Conservation (phyloP, 2,797 vertebrate species). For the Paguma larvata region DNA sequence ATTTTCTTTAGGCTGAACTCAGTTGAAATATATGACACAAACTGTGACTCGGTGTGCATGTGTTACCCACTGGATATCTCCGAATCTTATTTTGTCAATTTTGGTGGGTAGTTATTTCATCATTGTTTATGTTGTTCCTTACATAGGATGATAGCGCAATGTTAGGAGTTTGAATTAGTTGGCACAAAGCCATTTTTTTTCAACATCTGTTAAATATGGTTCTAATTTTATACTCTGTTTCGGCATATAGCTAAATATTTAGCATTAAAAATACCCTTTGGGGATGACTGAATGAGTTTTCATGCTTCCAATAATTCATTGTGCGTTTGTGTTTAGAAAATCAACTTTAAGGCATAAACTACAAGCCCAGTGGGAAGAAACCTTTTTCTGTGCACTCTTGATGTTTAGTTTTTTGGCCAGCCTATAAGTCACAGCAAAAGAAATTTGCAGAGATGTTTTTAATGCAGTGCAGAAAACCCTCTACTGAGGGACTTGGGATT, state of each 20-base stretch:
- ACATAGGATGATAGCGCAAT: neutral
- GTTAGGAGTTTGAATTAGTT: constrained; percentile 51
- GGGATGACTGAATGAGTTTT: constrained; percentile 49
- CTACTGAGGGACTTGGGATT: neutral
- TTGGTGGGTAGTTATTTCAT: neutral
- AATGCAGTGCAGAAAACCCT: neutral
- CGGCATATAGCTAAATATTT: constrained; percentile 67
- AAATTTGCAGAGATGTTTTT: constrained; percentile 8
- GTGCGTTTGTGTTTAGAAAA: constrained; percentile 67
- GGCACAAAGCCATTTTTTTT: neutral
- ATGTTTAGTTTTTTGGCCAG: neutral
- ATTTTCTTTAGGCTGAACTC: constrained; percentile 2
- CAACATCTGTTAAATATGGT: constrained; percentile 71
- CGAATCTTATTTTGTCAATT: constrained; percentile 32
- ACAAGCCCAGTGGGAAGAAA: neutral
- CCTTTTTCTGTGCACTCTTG: neutral
- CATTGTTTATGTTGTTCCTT: neutral
- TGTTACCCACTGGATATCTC: neutral
- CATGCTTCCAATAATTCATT: constrained; percentile 57
- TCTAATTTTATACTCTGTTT: constrained; percentile 73
- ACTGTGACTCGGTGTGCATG: neutral
- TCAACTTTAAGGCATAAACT: constrained; percentile 16
- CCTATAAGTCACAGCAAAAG: constrained; percentile 15
- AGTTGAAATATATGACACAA: neutral
- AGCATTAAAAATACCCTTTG: constrained; percentile 66